Evolutionary conservation across 2,888 invertebrate species (phyloP).

Genomic region (Belgica antarctica): DNA sequence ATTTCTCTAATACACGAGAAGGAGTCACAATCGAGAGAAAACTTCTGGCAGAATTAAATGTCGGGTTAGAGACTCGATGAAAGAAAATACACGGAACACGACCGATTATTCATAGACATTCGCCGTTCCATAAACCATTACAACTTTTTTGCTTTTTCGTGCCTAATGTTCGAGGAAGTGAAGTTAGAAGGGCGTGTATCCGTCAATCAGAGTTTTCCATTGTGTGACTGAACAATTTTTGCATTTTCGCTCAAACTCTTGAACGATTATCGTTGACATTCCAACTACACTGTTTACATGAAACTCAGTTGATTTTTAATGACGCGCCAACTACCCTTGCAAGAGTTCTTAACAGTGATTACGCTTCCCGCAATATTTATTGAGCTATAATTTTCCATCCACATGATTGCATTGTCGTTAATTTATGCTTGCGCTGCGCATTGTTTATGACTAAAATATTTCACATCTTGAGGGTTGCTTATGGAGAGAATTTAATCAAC

Average conservation of each 20-base stretch:
- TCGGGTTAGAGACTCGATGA: conserved; percentile 14
- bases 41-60: conserved; percentile 36
- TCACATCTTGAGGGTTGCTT: too few species aligned
- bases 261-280: not conserved
- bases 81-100: conserved; percentile 37
- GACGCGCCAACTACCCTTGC: not conserved
- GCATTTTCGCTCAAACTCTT: conserved; percentile 26
- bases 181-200: conserved; percentile 41
- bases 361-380: conserved; percentile 19
- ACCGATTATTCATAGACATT: conserved; percentile 34
- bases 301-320: not conserved
- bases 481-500: too few species aligned
- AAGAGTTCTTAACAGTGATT: not conserved
- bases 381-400: conserved; percentile 30
- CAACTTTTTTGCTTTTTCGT: conserved; percentile 2
- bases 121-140: conserved; percentile 31
- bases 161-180: conserved; percentile 36
- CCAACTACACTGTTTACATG: not conserved
- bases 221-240: conserved; percentile 21
- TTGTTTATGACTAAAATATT: conserved; percentile 12
- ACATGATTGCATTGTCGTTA: conserved; percentile 32
- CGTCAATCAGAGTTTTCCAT: conserved; percentile 37
- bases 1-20: conserved; percentile 25
- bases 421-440: not conserved
- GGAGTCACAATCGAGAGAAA: conserved; percentile 19